Conservation (phyloP, 2,888 invertebrate genomes). For the Gari tellinella region DNA sequence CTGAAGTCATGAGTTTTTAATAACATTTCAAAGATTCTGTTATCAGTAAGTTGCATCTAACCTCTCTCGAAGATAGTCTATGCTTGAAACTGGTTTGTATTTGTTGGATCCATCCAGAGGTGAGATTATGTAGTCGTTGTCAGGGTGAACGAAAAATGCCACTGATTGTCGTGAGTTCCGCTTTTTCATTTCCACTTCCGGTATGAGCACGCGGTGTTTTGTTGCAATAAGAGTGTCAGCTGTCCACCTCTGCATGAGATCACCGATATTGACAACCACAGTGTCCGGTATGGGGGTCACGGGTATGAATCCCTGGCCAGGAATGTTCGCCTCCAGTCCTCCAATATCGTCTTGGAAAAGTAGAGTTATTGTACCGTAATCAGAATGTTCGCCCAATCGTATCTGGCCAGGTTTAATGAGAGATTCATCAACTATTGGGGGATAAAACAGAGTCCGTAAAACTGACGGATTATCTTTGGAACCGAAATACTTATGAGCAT, state of each 20-base stretch:
- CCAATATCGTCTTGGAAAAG: conserved; percentile 69
- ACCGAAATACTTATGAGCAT: conserved; percentile 25
- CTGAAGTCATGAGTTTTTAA: too few species aligned
- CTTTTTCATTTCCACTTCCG: conserved; percentile 43
- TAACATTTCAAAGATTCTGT: not conserved
- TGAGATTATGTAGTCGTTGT: conserved; percentile 59
- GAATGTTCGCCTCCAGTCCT: conserved; percentile 59
- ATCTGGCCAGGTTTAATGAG: conserved; percentile 63
- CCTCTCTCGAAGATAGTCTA: conserved; percentile 56
- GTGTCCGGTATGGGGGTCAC: conserved; percentile 91
- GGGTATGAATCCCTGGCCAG: conserved; percentile 88
- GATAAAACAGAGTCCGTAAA: conserved; percentile 33
- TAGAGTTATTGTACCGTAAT: conserved; percentile 67
- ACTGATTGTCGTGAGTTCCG: conserved; percentile 55
- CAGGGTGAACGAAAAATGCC: conserved; percentile 68
- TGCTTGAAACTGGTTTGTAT: conserved; percentile 68
- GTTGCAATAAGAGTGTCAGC: conserved; percentile 89
- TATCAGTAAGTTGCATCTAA: conserved; percentile 6
- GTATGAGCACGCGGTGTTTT: conserved; percentile 69
- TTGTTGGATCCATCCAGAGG: conserved; percentile 71
- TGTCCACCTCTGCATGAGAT: conserved; percentile 91
- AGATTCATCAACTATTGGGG: conserved; percentile 20
- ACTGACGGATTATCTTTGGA: conserved; percentile 14
- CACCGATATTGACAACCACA: conserved; percentile 91
- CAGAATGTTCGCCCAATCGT: conserved; percentile 69